These are phyloP conservation scores for Chymomyza procnemis DNA, from an alignment of 2,888 invertebrate genomes.

Conservation along the genomic window DNA sequence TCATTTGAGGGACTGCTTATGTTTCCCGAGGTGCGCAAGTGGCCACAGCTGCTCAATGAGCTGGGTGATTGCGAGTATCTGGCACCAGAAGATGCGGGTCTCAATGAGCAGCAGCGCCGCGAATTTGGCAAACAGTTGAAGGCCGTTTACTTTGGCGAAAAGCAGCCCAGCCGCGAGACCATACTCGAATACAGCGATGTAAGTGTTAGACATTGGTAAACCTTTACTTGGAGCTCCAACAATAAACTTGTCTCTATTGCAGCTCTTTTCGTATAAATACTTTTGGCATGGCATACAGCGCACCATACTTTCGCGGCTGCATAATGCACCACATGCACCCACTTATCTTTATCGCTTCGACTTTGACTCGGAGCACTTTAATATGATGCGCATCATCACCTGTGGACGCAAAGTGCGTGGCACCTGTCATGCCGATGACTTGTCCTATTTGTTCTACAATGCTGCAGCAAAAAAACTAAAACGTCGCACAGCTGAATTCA, in stretches of 20 bases:
- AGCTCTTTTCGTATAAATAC: conserved; percentile 77
- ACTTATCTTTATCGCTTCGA: conserved; percentile 78
- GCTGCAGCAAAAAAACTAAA: conserved; percentile 74
- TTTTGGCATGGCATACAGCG: conserved; percentile 78
- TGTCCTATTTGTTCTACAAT: conserved; percentile 77
- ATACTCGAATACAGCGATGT: conserved; percentile 77
- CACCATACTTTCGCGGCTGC: conserved; percentile 70
- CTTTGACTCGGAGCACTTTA: conserved; percentile 77
- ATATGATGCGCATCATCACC: conserved; percentile 75
- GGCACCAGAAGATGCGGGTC: conserved; percentile 72
- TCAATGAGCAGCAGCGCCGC: conserved; percentile 65
- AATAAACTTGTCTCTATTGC: conserved; percentile 2
- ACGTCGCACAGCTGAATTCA: conserved; percentile 73
- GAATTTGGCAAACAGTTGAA: conserved; percentile 77
- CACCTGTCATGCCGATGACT: conserved; percentile 78
- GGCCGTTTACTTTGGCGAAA: conserved; percentile 78
- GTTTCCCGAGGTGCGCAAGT: conserved; percentile 74
- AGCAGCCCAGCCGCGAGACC: conserved; percentile 74
- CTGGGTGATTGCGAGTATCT: conserved; percentile 73
- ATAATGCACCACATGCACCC: conserved; percentile 68
- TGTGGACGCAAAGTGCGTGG: conserved; percentile 77
- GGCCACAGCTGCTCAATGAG: conserved; percentile 67
- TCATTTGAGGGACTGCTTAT: conserved; percentile 76
- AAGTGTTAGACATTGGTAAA: conserved; percentile 37
- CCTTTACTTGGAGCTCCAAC: not conserved